Base-by-base conservation (phyloP, 2,113 vertebrate species). In the Pelusios castaneus region DNA sequence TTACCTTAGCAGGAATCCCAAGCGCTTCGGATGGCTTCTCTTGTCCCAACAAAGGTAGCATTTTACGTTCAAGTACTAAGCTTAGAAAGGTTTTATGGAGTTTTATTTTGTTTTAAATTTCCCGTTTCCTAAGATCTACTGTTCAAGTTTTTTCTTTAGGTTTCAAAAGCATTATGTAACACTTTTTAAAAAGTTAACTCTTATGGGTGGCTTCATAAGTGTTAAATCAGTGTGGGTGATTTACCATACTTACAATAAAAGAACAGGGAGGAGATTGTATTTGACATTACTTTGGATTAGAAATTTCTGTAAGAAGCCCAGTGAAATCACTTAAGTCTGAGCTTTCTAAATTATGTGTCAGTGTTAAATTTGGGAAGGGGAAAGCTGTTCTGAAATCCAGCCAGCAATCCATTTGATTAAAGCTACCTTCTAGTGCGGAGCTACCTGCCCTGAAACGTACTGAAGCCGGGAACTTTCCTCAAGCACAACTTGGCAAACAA, bases 341-440 rank as follows among this genome's bases (percentile, higher is more conserved):
- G 52, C 6, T 12, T 34, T 34, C 31, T 31, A 16, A 51, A 70
- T 54, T 12, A 1, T 6, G 8, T 3, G 79, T 9, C 10, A 7
- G 22, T 34, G 12, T 4, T n/a, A 10, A 16, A 2, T 76, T 43
- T 1, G 21, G 49, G 31, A 34, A 31, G 70, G 54, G 31, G 29
- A 2, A 0, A 0, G 8, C 38, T 81, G 52, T 41, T 5, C 38
- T 2, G 17, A 0, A 1, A 11, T 34, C 0, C 0, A 1, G 55
- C 19, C 76, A 79, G 67, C 5, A 25, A 2, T 5, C 2, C 2
- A 3, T n/a, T 31, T 14, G 7, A 0, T 47, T 54, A 38, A 19
- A 25, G 2, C 4, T 12, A 9, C 9, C 34, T 19, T 43, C 22
- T 78, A 83, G 2, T 2, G 1, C 9, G 4, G 10, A 60, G 3